phyloP scores from a whole-genome alignment of 1,140 invertebrate genomes.

The Drosophila bifasciata region DNA sequence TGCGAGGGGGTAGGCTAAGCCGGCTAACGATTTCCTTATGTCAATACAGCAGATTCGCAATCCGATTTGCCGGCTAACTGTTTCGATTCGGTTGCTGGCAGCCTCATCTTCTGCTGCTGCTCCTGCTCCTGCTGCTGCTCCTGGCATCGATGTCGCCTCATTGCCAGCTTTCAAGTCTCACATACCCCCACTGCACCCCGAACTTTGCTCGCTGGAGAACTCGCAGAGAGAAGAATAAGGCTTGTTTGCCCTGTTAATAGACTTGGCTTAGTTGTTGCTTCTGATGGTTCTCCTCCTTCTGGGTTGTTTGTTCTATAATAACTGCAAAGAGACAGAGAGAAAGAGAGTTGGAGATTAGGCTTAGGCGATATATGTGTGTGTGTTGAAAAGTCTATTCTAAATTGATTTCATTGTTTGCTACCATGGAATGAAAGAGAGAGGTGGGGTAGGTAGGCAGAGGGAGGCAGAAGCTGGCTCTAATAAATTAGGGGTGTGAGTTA shows the following conservation, averaged over 20 bases:
- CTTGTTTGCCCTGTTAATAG: conserved; percentile 73
- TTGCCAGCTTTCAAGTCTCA: conserved; percentile 49
- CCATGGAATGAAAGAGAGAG: no score
- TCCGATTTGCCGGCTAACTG: conserved; percentile 74
- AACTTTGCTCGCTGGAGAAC: not conserved
- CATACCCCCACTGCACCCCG: conserved; percentile 25
- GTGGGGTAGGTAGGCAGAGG: no score
- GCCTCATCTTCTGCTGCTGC: conserved; percentile 20
- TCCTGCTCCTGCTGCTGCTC: conserved; percentile 26
- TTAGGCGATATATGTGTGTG: conserved; percentile 45
- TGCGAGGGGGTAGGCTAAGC: conserved; percentile 57
- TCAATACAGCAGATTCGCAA: conserved; percentile 76
- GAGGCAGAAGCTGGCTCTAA: no score
- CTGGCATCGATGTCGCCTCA: conserved; percentile 56
- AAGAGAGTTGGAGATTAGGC: conserved; percentile 49
- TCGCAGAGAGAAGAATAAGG: no score
- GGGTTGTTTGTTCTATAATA: conserved; percentile 60
- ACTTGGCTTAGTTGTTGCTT: conserved; percentile 50
- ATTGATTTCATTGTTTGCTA: conserved; percentile 67
- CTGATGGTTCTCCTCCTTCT: not conserved
- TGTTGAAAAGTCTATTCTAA: conserved; percentile 60
- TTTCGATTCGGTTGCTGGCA: conserved; percentile 45
- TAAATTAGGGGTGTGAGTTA: conserved; percentile 17
- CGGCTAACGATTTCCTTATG: conserved; percentile 81
- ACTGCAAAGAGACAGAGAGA: conserved; percentile 64